Conservation (phyloP, 2,888 invertebrate species). For the Sarcophaga caerulescens region DNA sequence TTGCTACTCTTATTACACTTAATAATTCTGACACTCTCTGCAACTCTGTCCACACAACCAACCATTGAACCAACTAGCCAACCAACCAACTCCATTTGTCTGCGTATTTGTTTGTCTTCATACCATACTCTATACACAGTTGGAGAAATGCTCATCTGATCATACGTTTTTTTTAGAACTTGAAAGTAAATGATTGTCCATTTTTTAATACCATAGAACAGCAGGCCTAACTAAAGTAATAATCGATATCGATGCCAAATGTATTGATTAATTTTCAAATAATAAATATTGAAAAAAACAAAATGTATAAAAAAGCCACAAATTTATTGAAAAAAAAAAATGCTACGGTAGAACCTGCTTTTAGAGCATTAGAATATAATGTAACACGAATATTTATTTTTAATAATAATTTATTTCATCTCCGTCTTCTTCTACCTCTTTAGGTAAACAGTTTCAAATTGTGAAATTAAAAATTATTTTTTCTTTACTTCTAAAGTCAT, state of each 20-base stretch:
- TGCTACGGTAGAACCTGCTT: too few species aligned
- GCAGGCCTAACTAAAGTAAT: conserved; percentile 10
- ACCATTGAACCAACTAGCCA: too few species aligned
- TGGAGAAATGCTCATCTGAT: background rate
- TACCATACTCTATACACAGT: background rate
- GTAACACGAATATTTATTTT: conserved; percentile 41
- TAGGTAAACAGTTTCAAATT: conserved; percentile 1
- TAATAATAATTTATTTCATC: conserved; percentile 28
- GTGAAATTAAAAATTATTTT: conserved; percentile 12
- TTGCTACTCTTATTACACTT: conserved; percentile 55
- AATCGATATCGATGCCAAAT: conserved; percentile 41
- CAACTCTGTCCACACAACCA: background rate
- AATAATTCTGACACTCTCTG: conserved; percentile 19
- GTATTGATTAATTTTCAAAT: conserved; percentile 57
- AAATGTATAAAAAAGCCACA: background rate
- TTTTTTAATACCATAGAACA: conserved; percentile 24
- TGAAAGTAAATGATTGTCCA: conserved; percentile 11
- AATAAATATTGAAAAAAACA: conserved; percentile 9
- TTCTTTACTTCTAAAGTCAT: background rate
- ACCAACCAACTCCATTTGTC: background rate
- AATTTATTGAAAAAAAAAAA: background rate
- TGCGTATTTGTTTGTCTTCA: background rate
- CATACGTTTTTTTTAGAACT: background rate
- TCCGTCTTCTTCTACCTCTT: background rate
- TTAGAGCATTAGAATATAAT: background rate